A percentile compares a stretch with the other conserved stretches of the same genome.
Evolutionary conservation across 1,140 invertebrate species (phyloP).

Genomic region (Macrotrachela quadricornifera): DNA sequence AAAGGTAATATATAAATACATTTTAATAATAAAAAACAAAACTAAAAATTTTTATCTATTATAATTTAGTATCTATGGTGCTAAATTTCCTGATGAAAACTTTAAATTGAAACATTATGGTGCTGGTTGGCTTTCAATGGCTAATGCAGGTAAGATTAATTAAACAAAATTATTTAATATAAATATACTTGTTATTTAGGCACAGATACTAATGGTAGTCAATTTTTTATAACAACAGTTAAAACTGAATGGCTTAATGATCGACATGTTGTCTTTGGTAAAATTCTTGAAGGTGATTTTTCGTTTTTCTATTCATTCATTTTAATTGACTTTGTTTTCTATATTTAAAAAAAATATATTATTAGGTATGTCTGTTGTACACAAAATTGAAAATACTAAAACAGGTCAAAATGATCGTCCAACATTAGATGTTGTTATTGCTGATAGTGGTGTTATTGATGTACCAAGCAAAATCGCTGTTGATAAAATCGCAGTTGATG

Average conservation of each 20-base stretch:
- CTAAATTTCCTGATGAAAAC: slow-evolving; percentile 79
- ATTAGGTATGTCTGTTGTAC: slow-evolving; percentile 5
- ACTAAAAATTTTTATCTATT: no score
- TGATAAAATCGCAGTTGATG: no score
- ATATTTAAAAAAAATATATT: not conserved
- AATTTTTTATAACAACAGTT: slow-evolving; percentile 26
- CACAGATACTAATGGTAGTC: slow-evolving; percentile 25
- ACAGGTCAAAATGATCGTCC: slow-evolving; percentile 53
- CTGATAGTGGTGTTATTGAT: slow-evolving; percentile 37
- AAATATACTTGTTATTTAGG: slow-evolving; percentile 31
- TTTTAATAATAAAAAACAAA: no score
- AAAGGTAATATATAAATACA: not conserved
- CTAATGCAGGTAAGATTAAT: slow-evolving; percentile 41
- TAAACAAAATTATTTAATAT: not conserved
- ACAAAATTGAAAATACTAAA: slow-evolving; percentile 21
- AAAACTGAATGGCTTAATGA: slow-evolving; percentile 81
- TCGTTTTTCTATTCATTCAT: not conserved
- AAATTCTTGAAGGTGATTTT: slow-evolving; percentile 35
- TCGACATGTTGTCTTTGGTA: slow-evolving; percentile 81
- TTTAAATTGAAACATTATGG: slow-evolving; percentile 74
- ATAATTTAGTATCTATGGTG: slow-evolving; percentile 55
- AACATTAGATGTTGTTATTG: slow-evolving; percentile 41
- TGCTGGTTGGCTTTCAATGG: slow-evolving; percentile 78
- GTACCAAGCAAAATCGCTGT: no score
- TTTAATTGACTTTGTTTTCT: no score